Base-by-base conservation (phyloP, 1,140 invertebrate genomes). In the Batillaria attramentaria region DNA sequence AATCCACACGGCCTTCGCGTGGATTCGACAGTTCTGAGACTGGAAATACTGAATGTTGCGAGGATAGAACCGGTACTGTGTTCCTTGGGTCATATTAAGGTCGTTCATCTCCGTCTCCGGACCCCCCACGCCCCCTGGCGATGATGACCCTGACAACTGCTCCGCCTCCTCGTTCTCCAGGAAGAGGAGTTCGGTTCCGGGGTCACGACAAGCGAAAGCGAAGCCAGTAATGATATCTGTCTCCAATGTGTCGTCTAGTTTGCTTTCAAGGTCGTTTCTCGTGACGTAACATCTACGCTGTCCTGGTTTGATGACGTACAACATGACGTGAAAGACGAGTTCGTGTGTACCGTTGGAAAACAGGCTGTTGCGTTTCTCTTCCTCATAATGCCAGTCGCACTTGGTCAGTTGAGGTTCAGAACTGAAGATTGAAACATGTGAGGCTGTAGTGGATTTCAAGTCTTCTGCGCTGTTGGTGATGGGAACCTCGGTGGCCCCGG, bases 21-120 rank as follows among this genome's bases (percentile, higher is more conserved):
- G 16, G 20, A 77, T 3, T 33, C 65, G 33, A 54, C 73, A 75
- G 20, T 41, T n/a, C 20, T 39, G 31, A 20, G 10, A 60, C 35
- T 77, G 57, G 33, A 77, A 39, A 42, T 66, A 69, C 4, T 33
- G 42, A 35, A 77, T 69, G 68, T 42, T 42, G 68, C 37, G 18
- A 42, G 13, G 4, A n/a, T 70, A 70, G 37, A 18, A 70, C 6
- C 18, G 20, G 24, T 39, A 41, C 5, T 33, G 20, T 3, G 5
- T 24, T 20, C 28, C 60, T 33, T 10, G 10, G 60, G 18, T 65
- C 20, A 2, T 33, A 4, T 68, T 20, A 35, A 5, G 33, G 66
- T 10, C 33, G 2, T 2, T 31, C 66, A 2, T 4, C 37, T 42
- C 16, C 4, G 0, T 3, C 0, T 28, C 37, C 3, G 0, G 28